Evolutionary conservation across 1,140 invertebrate species (phyloP).

Genomic region (Ridgeia piscesae): DNA sequence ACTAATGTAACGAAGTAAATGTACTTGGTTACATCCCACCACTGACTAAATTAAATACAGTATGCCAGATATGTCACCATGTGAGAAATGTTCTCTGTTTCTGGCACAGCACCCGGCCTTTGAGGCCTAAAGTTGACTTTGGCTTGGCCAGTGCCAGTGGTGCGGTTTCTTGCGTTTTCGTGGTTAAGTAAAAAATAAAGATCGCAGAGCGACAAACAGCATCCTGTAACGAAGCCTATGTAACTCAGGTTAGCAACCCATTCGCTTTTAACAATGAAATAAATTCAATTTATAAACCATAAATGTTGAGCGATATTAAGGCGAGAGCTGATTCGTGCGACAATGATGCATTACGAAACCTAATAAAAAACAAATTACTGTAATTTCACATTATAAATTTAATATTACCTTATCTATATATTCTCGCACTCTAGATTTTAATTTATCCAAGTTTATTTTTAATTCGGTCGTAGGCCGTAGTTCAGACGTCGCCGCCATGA

Average conservation of each 20-base stretch:
- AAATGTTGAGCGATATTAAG: neutral
- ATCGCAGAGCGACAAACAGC: neutral
- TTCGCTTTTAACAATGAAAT: neutral
- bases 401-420: neutral
- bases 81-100: no score
- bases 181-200: no score
- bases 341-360: neutral
- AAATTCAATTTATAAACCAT: neutral
- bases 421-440: neutral
- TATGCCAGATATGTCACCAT: no score
- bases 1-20: no score
- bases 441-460: slow-evolving; percentile 2
- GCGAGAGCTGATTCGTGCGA: neutral
- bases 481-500: neutral
- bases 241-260: neutral
- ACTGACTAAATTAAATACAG: no score
- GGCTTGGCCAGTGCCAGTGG: no score
- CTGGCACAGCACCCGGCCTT: no score
- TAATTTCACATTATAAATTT: neutral
- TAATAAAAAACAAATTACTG: neutral
- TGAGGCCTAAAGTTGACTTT: no score
- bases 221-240: neutral
- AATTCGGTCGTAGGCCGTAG: neutral
- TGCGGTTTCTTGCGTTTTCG: no score
- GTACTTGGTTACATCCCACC: no score